These are phyloP conservation scores for Cryptosula pallasiana DNA, from an alignment of 2,888 invertebrate species.

Conservation along the genomic window DNA sequence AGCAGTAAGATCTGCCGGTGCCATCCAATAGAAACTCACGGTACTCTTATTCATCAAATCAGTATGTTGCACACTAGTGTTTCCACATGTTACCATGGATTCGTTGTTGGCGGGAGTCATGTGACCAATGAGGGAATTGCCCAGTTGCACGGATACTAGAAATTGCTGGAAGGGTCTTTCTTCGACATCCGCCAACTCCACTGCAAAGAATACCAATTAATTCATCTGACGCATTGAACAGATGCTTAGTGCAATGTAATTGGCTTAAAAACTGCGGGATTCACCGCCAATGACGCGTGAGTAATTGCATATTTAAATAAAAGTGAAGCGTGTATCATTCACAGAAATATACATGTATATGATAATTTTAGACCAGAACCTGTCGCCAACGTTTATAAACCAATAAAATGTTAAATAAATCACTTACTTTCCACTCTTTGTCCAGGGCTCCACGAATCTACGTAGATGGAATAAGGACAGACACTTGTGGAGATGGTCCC, in stretches of 20 bases:
- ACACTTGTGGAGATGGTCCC: background rate
- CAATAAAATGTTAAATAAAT: no score
- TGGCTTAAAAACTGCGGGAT: no score
- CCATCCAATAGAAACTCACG: background rate
- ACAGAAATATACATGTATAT: no score
- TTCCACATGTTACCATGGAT: background rate
- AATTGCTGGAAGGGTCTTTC: slow-evolving; percentile 11
- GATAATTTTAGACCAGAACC: no score
- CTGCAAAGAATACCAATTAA: no score
- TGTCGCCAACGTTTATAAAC: no score
- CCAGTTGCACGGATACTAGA: slow-evolving; percentile 5
- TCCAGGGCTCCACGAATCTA: background rate
- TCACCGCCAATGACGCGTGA: no score
- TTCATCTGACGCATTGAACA: no score
- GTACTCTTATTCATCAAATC: background rate
- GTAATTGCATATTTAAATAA: no score
- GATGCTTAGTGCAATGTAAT: no score
- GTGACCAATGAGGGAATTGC: slow-evolving; percentile 3
- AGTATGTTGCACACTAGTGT: background rate
- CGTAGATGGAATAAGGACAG: background rate
- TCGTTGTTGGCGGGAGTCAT: background rate
- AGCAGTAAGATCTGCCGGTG: background rate
- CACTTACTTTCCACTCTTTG: background rate
- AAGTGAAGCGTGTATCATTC: no score
- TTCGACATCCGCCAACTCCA: background rate